These are phyloP conservation scores for Ephialtes manifestator DNA, from an alignment of 2,888 invertebrate species.

Conservation along the genomic window DNA sequence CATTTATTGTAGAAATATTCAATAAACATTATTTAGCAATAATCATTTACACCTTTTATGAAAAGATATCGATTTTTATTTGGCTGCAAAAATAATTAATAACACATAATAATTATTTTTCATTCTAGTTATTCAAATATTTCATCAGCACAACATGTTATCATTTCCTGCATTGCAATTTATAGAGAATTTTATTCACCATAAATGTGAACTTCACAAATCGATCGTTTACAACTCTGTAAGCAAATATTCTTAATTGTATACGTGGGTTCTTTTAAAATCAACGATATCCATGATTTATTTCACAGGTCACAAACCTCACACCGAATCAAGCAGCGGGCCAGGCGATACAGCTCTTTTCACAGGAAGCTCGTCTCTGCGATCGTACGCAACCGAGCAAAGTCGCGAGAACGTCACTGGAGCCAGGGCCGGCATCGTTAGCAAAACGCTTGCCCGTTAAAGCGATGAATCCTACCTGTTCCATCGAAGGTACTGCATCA, in stretches of 20 bases:
- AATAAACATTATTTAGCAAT: no score
- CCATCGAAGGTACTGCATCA: constrained; percentile 82
- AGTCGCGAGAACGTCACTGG: constrained; percentile 89
- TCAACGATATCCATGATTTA: background rate
- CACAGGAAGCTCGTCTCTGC: constrained; percentile 94
- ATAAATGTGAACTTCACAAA: no score
- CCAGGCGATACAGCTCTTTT: constrained; percentile 94
- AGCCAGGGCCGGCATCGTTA: constrained; percentile 83
- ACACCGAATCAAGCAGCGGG: constrained; percentile 97
- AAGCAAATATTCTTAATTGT: background rate
- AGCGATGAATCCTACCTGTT: constrained; percentile 84
- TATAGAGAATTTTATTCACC: no score
- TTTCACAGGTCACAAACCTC: constrained; percentile 89
- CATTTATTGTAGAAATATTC: no score
- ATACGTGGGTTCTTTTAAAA: background rate
- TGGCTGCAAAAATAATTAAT: no score
- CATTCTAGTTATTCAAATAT: no score
- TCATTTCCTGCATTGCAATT: no score
- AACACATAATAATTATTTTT: no score
- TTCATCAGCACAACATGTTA: background rate
- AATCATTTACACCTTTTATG: no score
- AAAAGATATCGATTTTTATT: no score
- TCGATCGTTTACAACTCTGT: background rate
- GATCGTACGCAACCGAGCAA: constrained; percentile 91
- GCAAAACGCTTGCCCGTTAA: constrained; percentile 84